Conservation (phyloP, 2,113 vertebrate genomes). For the mouse (Mus musculus) region GRCm39 chr10:17590001-17590500, state of each 20-base stretch:
- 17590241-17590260: not conserved
- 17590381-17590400: not conserved
- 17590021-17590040: not conserved
- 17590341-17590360: constrained; percentile 24
- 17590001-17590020: not conserved
- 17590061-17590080: not conserved
- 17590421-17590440: not conserved
- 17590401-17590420: constrained; percentile 31
- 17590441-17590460: not conserved
- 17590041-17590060: constrained; percentile 22
- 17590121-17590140: constrained; percentile 16
- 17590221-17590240: constrained; percentile 3
- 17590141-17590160: constrained; percentile 58
- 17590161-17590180: constrained; percentile 25
- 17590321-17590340: not conserved
- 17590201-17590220: not conserved
- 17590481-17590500: not conserved
- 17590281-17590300: constrained; percentile 6
- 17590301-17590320: not conserved
- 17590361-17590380: not conserved
- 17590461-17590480: not conserved
- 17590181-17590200: constrained; percentile 6
- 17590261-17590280: not conserved
- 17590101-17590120: constrained; percentile 16
- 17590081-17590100: constrained; percentile 26